phyloP scores from a whole-genome alignment of 2,113 vertebrate species.

The Bubalus kerabau region DNA sequence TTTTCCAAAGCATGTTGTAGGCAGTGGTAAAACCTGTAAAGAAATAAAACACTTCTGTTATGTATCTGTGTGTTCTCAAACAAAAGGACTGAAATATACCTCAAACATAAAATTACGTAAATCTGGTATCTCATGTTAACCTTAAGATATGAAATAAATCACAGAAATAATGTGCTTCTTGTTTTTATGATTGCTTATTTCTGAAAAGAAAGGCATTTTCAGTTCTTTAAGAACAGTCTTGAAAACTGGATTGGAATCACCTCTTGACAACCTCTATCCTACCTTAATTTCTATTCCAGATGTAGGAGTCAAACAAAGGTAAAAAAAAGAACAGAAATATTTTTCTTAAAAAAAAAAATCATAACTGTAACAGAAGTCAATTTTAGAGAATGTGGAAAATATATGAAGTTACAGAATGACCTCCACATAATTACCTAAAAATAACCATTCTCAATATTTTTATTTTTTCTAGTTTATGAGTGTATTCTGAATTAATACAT shows the following conservation, averaged over 20 bases:
- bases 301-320: neutral
- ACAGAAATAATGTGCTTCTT: neutral
- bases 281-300: neutral
- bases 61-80: neutral
- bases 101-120: neutral
- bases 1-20: slow-evolving; percentile 80
- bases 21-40: slow-evolving; percentile 84
- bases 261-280: neutral
- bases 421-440: neutral
- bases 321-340: neutral
- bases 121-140: neutral
- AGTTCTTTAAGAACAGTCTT: neutral
- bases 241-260: neutral
- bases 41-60: slow-evolving; percentile 3
- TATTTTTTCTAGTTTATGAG: neutral
- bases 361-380: neutral
- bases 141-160: neutral
- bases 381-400: neutral
- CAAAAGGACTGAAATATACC: neutral
- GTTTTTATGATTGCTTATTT: neutral
- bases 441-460: neutral
- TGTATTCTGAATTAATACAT: neutral
- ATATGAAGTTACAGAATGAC: neutral
- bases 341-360: neutral
- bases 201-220: neutral